Percentiles rank a stretch among this genome's conserved stretches.
Conservation (phyloP, 64 coral and sea anemone species). For the Anthopleura sola region DNA sequence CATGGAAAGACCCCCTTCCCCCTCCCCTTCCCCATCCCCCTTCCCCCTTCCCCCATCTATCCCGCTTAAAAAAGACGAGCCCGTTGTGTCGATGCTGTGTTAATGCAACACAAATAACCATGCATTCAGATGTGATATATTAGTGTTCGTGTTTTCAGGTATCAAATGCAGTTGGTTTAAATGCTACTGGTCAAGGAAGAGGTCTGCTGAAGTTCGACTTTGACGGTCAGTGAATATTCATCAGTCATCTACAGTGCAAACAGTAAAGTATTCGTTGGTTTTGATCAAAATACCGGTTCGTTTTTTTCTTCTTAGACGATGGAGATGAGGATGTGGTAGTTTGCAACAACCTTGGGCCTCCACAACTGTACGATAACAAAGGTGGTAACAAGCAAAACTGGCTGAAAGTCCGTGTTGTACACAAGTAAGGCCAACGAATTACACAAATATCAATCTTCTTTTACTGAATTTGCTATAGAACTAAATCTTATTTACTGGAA, state of each 20-base stretch:
- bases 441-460: too few species aligned
- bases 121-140: background rate
- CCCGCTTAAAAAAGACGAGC: too few species aligned
- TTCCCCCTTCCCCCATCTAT: too few species aligned
- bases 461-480: background rate
- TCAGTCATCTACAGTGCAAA: too few species aligned
- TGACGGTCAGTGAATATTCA: constrained; percentile 52
- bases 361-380: constrained; percentile 63
- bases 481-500: too few species aligned
- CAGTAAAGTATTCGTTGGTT: too few species aligned
- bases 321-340: constrained; percentile 86
- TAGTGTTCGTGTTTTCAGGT: constrained; percentile 37
- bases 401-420: constrained; percentile 70
- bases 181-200: constrained; percentile 73
- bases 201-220: constrained; percentile 87
- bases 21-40: too few species aligned
- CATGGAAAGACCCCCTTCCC: too few species aligned
- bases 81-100: too few species aligned
- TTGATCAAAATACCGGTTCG: background rate
- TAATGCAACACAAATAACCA: too few species aligned
- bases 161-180: constrained; percentile 52
- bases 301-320: constrained; percentile 55
- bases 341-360: constrained; percentile 79
- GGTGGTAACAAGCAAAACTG: constrained; percentile 65
- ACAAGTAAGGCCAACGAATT: constrained; percentile 44